Base-by-base conservation (phyloP, 2,113 vertebrate species). In the Catharus bicknelli region DNA sequence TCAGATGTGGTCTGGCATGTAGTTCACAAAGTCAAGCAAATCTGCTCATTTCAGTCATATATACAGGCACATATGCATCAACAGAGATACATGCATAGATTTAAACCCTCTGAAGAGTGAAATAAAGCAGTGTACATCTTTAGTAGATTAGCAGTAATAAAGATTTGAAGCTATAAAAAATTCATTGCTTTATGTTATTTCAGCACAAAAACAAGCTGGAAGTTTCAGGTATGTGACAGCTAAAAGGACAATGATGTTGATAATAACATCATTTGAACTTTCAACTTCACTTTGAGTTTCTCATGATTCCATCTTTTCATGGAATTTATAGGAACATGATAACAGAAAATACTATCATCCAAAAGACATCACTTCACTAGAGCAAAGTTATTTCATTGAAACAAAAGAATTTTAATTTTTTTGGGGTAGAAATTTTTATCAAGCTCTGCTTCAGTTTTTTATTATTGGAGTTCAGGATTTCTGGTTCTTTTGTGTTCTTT, bases 1-100 rank as follows among this genome's bases (percentile, higher is more conserved):
- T 99, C 97, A 98, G 98, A 98, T 99, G 98, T 98, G 98, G 98
- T 98, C 98, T 98, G 98, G 98, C 98, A 98, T 97, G 95, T 97
- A 98, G 98, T 98, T 98, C 98, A 98, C 97, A 98, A 97, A 98
- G 97, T 97, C 96, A 97, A 98, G 96, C 96, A 97, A 97, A 98
- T 98, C 98, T 96, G 95, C 97, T 98, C 95, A 95, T 98, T 98
- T 98, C 95, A 93, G 59, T 93, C 10, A 0, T 89, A 66, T 66
- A 87, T 74, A 59, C 50, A 94, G 86, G 55, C 85, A 93, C 91
- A 93, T 70, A 94, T 93, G 86, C 77, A 89, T 50, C 42, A 76
- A 29, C 66, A 82, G 80, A 85, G 74, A 90, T 73, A 78, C n/a
- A 91, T 29, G 62, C 74, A 91, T 26, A 73, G 77, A 69, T 84